A percentile compares a stretch with the other conserved stretches of the same genome.
phyloP scores from a whole-genome alignment of 2,797 vertebrate genomes.

The Oceanodroma leucorhoa region DNA sequence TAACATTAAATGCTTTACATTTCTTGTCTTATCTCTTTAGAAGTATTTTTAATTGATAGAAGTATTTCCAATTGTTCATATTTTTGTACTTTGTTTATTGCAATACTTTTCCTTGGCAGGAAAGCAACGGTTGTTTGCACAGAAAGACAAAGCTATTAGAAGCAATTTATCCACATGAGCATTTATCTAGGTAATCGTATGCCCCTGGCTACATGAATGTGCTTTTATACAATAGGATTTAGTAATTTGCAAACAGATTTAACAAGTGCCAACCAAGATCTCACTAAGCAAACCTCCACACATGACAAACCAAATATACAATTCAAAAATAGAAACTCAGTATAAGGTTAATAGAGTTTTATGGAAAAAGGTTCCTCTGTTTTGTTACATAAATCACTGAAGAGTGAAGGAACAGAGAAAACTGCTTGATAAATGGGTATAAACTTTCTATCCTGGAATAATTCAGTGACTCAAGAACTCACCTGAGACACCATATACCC shows the following conservation, averaged over 20 bases:
- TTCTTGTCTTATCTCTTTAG: neutral
- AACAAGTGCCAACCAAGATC: neutral
- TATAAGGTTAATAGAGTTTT: neutral
- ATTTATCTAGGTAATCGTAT: neutral
- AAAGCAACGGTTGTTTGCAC: neutral
- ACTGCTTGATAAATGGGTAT: neutral
- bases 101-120: neutral
- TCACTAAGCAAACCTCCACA: neutral
- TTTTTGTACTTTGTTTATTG: neutral
- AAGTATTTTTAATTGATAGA: neutral
- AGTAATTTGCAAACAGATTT: conserved; percentile 9
- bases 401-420: neutral
- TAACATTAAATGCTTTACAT: neutral
- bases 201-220: neutral
- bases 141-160: neutral
- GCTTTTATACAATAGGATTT: neutral
- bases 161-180: neutral
- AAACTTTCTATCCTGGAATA: neutral
- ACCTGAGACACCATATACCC: neutral
- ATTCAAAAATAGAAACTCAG: conserved; percentile 1
- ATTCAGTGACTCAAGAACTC: neutral
- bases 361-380: neutral
- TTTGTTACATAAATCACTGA: neutral
- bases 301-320: neutral
- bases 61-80: neutral